Base-by-base conservation (phyloP, 2,797 vertebrate genomes). In the Prunella strophiata region DNA sequence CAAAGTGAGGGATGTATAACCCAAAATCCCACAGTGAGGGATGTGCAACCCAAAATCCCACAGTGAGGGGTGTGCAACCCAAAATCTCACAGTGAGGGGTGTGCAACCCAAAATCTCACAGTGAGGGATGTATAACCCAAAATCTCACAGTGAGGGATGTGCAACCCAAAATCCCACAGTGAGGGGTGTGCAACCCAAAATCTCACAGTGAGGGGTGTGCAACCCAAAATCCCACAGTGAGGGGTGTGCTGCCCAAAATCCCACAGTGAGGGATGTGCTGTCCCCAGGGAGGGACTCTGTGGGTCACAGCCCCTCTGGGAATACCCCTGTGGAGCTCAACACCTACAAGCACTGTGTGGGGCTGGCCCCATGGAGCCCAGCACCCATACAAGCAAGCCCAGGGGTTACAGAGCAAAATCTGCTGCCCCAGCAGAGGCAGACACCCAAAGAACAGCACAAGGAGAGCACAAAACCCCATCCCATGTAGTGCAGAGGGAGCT, bases 351-450 rank as follows among this genome's bases (percentile, higher is more conserved):
- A 3, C 10, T 2, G 12, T 2, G 5, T 47, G 29, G 52, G 27
- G 38, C 19, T 52, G 34, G 62, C 13, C 61, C 76, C 15, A 0
- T 8, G 21, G 58, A 68, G 45, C n/a, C 14, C 51, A 30, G 16
- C 21, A 32, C 26, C 43, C 18, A 0, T 0, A 22, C 0, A 71
- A 2, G 7, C 25, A 36, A 16, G 9, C 13, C 34, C 13, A 1
- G 43, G 40, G 5, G 1, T 9, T 47, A 22, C 0, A 42, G 54
- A 27, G 52, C 15, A 11, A 16, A 47, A 63, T 17, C 21, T 29
- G 5, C 17, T 6, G 25, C 7, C 47, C 32, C 61, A 30, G 43
- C 2, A 50, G 27, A 16, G 26, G 26, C 66, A 9, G 7, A 10
- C 2, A 17, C 23, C 10, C 5, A 9, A 19, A 40, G 57, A 73